Conservation (phyloP, 2,797 vertebrate genomes). For the Todus mexicanus region DNA sequence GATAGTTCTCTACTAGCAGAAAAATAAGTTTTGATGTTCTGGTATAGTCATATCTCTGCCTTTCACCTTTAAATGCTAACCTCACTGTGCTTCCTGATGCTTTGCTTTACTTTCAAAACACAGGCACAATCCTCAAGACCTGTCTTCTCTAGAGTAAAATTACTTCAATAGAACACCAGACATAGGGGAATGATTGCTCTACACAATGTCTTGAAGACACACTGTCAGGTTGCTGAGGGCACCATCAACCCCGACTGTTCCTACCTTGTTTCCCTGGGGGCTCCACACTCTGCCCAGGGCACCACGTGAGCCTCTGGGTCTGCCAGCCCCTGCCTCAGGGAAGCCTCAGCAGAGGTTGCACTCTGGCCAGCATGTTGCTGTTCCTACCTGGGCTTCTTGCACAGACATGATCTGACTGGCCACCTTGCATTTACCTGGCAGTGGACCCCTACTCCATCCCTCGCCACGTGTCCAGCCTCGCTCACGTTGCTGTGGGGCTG, state of each 20-base stretch:
- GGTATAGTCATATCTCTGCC: not conserved
- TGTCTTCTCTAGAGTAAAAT: not conserved
- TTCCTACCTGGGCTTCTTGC: not conserved
- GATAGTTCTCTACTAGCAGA: not conserved
- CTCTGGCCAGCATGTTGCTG: too few relatives aligned
- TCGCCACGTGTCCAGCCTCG: rapidly evolving
- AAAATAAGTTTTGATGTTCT: not conserved
- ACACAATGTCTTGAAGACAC: not conserved
- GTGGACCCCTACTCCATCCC: too few relatives aligned
- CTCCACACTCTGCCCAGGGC: not conserved
- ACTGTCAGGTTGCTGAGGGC: too few relatives aligned
- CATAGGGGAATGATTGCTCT: rapidly evolving
- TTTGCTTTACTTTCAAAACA: rapidly evolving
- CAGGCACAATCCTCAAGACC: rapidly evolving
- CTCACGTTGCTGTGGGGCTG: not conserved
- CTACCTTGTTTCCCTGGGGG: not conserved
- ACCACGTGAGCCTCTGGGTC: too few relatives aligned
- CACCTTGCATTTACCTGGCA: not conserved
- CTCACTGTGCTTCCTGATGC: not conserved
- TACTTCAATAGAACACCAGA: not conserved
- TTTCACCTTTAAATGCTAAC: not conserved
- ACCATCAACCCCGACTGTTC: not conserved
- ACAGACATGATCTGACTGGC: rapidly evolving
- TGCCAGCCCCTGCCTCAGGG: not conserved
- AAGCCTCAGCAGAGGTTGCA: rapidly evolving